Percentiles rank a stretch among this genome's conserved stretches.
These are phyloP conservation scores for Salvelinus alpinus DNA, from an alignment of 2,113 vertebrate species.

Conservation along the genomic window DNA sequence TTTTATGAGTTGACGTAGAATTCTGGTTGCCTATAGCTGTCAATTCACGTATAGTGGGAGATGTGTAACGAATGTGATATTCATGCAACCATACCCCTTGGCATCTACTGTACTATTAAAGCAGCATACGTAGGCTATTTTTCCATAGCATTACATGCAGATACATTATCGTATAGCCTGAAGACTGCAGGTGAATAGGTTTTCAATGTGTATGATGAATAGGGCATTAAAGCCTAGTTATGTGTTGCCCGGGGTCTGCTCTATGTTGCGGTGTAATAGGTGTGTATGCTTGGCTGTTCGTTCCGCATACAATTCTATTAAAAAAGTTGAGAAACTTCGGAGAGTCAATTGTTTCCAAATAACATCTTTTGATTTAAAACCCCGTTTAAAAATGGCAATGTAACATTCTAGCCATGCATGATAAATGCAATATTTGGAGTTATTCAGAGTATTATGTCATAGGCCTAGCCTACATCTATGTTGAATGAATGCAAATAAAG, in stretches of 20 bases:
- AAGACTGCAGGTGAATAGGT: neutral
- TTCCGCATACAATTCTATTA: neutral
- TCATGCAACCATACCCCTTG: neutral
- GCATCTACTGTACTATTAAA: too few species aligned
- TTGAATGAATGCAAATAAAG: too few species aligned
- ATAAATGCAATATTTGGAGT: too few species aligned
- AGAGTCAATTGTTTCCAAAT: neutral
- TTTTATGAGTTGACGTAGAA: neutral
- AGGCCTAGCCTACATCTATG: too few species aligned
- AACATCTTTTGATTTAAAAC: too few species aligned
- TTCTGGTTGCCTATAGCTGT: neutral
- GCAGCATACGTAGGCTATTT: neutral
- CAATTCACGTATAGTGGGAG: neutral
- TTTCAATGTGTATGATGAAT: neutral
- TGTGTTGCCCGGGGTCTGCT: neutral
- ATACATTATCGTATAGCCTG: neutral
- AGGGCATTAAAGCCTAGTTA: neutral
- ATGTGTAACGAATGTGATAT: neutral
- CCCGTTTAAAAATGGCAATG: too few species aligned
- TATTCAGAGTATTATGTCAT: too few species aligned
- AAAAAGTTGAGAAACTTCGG: neutral
- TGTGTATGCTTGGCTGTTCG: neutral
- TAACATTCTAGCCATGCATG: too few species aligned
- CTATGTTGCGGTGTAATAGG: neutral
- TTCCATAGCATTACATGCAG: neutral